Percentiles rank a stretch among this genome's conserved stretches.
Evolutionary conservation across 2,113 vertebrate species (phyloP).

Genomic region (Pseudolaguvia tuberculata): DNA sequence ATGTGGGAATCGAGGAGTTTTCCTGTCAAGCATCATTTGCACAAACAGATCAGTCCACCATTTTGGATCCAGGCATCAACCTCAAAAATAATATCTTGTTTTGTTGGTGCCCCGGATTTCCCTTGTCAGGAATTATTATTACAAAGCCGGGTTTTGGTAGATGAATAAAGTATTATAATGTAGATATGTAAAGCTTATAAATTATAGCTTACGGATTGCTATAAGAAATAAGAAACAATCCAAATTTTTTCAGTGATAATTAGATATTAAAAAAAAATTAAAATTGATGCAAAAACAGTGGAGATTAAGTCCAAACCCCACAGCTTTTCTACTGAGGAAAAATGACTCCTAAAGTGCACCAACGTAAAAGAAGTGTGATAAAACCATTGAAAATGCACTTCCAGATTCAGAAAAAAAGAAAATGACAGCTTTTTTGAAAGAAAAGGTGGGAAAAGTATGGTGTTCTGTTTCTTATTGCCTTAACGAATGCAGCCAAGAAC

Average conservation of each 20-base stretch:
- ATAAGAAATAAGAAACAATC: not conserved
- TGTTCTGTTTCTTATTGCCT: constrained; percentile 29
- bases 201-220: not conserved
- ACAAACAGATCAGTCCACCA: not conserved
- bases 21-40: constrained; percentile 34
- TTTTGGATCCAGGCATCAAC: constrained; percentile 23
- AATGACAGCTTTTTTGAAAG: constrained; percentile 24
- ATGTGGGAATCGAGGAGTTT: constrained; percentile 39
- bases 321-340: constrained; percentile 18
- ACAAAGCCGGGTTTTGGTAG: not conserved
- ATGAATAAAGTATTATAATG: constrained; percentile 4
- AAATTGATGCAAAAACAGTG: not conserved
- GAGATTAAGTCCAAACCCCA: not conserved
- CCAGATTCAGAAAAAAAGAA: constrained; percentile 21
- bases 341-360: constrained; percentile 2
- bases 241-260: not conserved
- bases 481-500: constrained; percentile 7
- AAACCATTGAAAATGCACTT: constrained; percentile 17
- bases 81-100: constrained; percentile 22
- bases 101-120: constrained; percentile 17
- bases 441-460: constrained; percentile 1
- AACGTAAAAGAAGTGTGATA: constrained; percentile 11
- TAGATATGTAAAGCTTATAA: not conserved
- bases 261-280: not conserved
- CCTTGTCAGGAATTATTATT: constrained; percentile 18